phyloP scores from a whole-genome alignment of 2,113 vertebrate species.

The Oncorhynchus mykiss region DNA sequence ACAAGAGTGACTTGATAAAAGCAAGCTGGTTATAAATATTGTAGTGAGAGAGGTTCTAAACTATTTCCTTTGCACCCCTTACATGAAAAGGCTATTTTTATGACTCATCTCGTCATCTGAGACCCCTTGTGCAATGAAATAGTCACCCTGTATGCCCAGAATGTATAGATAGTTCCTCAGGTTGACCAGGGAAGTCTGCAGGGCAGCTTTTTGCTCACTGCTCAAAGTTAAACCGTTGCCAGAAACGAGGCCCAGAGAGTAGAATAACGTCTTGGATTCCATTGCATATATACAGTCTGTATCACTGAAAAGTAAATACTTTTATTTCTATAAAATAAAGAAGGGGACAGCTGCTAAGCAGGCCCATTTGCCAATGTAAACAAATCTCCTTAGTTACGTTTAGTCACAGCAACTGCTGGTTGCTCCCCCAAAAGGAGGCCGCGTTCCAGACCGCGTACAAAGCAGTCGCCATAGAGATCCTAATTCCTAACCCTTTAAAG shows the following conservation, averaged over 20 bases:
- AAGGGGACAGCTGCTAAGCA: neutral
- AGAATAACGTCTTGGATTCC: slow-evolving; percentile 74
- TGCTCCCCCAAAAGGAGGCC: too few relatives aligned
- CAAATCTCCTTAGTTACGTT: slow-evolving; percentile 33
- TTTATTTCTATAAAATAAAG: neutral
- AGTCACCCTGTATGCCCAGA: slow-evolving; percentile 78
- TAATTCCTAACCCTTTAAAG: too few relatives aligned
- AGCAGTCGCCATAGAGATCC: too few relatives aligned
- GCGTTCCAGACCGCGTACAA: too few relatives aligned
- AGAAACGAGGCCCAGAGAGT: slow-evolving; percentile 76
- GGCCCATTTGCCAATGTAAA: slow-evolving; percentile 41
- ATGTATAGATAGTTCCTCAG: slow-evolving; percentile 81
- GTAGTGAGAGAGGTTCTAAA: neutral
- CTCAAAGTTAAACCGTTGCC: slow-evolving; percentile 78
- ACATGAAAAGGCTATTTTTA: slow-evolving; percentile 87
- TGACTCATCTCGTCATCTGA: slow-evolving; percentile 77
- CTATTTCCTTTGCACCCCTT: neutral
- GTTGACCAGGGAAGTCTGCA: slow-evolving; percentile 80
- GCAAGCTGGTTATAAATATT: neutral
- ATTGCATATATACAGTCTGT: slow-evolving; percentile 55
- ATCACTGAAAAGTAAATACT: neutral
- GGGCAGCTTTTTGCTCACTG: slow-evolving; percentile 76
- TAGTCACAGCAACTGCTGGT: slow-evolving; percentile 38
- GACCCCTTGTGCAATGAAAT: slow-evolving; percentile 86
- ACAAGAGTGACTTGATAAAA: too few relatives aligned